Base-by-base conservation (phyloP, 2,797 vertebrate species). In the Paratrypauchen microcephalus region DNA sequence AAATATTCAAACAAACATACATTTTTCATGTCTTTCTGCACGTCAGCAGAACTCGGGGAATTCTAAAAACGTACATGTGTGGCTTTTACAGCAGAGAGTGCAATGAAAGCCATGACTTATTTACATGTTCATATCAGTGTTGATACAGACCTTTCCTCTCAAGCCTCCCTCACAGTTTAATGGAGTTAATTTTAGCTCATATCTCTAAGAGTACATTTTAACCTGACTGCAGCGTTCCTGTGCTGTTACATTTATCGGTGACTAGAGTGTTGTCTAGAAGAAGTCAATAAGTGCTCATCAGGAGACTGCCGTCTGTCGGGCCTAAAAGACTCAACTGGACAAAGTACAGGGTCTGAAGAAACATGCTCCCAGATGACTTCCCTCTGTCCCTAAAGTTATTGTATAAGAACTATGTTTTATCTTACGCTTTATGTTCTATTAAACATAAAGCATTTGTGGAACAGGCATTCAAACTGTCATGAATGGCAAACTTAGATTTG, bases 1-100 rank as follows among this genome's bases (percentile, higher is more conserved):
- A 90, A 93, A 93, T 85, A 94, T 93, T 94, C 76, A 94, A 90
- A 86, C 77, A 79, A 77, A 54, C 81, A 92, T 94, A 75, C 90
- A 94, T 92, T 56, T 92, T 93, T 93, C 73, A 93, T 91, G 68
- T 80, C 76, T 83, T 87, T 83, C 73, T 85, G 77, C 83, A 84
- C 73, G 74, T 90, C 90, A 91, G 87, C 88, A 89, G 84, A 83
- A 88, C 88, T 86, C 77, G 19, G 87, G 82, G 84, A 81, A 88
- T 84, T 90, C 88, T 89, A 90, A 86, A 91, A 90, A 89, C 80
- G 85, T 85, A 68, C 55, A 60, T 82, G 81, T 72, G 77, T 41
- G 75, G 80, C 83, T 90, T 88, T 88, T 87, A 85, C 81, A 75
- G 73, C 70, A 69, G 69, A 11, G 23, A 36, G 59, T 65, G 65